Evolutionary conservation across 2,113 vertebrate genomes (phyloP), one percentile per base, ranked within the genome.

Genomic region (Eupsittula cactorum): DNA sequence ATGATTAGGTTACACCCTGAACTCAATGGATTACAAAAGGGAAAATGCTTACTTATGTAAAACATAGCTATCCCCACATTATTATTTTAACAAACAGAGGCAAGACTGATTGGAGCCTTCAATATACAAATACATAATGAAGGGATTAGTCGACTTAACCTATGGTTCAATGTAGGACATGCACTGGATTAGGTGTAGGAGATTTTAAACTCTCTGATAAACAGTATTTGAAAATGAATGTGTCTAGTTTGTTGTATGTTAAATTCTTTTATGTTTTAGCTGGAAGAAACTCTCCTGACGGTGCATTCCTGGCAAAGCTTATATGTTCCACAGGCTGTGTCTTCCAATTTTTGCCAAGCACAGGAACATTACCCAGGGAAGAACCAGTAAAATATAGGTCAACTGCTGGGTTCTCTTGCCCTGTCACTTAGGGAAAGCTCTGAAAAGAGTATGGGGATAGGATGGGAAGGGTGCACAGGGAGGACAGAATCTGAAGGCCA

Each of bases 61-160:
- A 93, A 84, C 69, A 91, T 35, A 76, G 33, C 42, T 89, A 60
- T 80, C 59, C 59, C 39, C 35, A 93, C 44, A 69, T 62, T 90
- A 76, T 92, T 93, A 89, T 94, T 95, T 96, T 53, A 89, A 86
- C 70, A 96, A 92, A 93, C 76, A 92, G 90, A 93, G 49, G 57
- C 86, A 93, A 96, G 83, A 94, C 62, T 95, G 88, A 93, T 93
- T 75, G 81, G 86, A 95, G 65, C 77, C 88, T 92, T 87, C 57
- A 47, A 41, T 82, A 84, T 84, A 85, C 80, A 91, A 90, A 93
- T 82, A 74, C 2, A 4, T 88, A 93, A 90, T 68, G 77, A 92
- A 82, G 35, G 77, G 69, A 93, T 93, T 92, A 92, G 74, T 25
- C 62, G 92, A 63, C 14, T 85, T 95, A 93, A 86, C 77, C 86